Evolutionary conservation across 2,797 vertebrate species (phyloP).

Genomic region (Oreochromis mossambicus): DNA sequence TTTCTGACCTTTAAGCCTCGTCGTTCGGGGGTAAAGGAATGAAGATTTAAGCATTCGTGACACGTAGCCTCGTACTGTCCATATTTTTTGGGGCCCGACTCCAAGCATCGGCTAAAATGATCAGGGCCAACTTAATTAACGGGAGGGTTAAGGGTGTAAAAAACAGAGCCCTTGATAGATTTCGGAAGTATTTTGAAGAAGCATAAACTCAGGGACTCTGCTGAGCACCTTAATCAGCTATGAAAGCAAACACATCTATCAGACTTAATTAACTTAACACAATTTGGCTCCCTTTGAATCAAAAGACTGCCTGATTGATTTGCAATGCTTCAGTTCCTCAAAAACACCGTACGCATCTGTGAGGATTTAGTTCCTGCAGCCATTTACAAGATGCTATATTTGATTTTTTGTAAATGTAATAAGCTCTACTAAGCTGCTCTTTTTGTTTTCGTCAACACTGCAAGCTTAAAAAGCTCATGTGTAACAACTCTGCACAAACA

Average conservation of each 20-base stretch:
- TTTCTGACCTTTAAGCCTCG: conserved; percentile 26
- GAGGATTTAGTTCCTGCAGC: conserved; percentile 27
- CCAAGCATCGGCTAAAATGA: conserved; percentile 62
- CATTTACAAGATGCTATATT: conserved; percentile 17
- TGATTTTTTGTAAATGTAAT: not conserved
- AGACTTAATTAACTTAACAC: conserved; percentile 72
- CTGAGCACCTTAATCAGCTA: conserved; percentile 74
- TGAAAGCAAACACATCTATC: conserved; percentile 78
- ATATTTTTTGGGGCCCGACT: conserved; percentile 43
- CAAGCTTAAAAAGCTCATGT: not conserved
- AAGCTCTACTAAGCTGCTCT: not conserved
- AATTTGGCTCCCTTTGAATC: conserved; percentile 71
- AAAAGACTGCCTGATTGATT: conserved; percentile 64
- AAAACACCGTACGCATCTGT: conserved; percentile 48
- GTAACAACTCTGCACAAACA: not conserved
- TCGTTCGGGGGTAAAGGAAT: conserved; percentile 9
- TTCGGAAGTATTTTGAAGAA: conserved; percentile 74
- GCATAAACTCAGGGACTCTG: conserved; percentile 68
- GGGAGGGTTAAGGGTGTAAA: conserved; percentile 57
- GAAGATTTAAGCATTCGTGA: conserved; percentile 52
- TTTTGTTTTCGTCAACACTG: not conserved
- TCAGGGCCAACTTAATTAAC: conserved; percentile 69
- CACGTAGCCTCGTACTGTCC: conserved; percentile 41
- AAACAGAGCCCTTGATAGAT: conserved; percentile 63
- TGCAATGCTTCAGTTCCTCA: conserved; percentile 66